Evolutionary conservation across 2,888 invertebrate genomes (phyloP).

Genomic region (Odontomyia ornata): DNA sequence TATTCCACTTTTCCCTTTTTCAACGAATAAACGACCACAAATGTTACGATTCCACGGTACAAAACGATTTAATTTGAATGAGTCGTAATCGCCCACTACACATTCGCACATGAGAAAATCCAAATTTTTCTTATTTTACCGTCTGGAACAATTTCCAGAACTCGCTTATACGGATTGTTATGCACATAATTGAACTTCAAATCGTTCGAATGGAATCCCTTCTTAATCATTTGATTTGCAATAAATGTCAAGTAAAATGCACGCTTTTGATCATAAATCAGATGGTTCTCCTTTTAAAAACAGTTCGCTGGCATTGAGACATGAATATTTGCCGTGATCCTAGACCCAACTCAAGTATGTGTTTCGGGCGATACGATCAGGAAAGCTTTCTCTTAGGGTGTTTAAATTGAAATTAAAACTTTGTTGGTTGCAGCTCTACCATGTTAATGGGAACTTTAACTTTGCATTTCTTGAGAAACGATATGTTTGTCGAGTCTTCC

Average conservation of each 20-base stretch:
- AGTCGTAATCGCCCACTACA: conserved; percentile 61
- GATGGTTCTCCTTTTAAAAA: conserved; percentile 86
- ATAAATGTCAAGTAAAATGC: conserved; percentile 79
- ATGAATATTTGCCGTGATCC: too few species aligned
- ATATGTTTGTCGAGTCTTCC: too few species aligned
- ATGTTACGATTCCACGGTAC: conserved; percentile 80
- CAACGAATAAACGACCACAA: conserved; percentile 62
- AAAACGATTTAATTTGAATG: conserved; percentile 78
- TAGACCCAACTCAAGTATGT: conserved; percentile 74
- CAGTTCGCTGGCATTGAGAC: too few species aligned
- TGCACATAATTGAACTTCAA: too few species aligned
- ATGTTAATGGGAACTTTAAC: too few species aligned
- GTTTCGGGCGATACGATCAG: conserved; percentile 75
- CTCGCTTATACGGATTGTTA: too few species aligned
- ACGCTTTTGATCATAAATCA: conserved; percentile 81
- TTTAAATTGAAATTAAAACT: conserved; percentile 71
- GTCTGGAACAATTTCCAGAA: conserved; percentile 64
- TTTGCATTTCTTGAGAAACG: too few species aligned
- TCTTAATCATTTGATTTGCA: conserved; percentile 68
- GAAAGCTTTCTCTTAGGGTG: conserved; percentile 72
- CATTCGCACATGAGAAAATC: conserved; percentile 56
- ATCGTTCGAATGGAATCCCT: too few species aligned
- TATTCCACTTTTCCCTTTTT: conserved; percentile 62
- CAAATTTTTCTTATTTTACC: conserved; percentile 55
- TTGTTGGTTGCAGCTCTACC: too few species aligned